phyloP scores from a whole-genome alignment of 2,888 invertebrate species.

The Spodoptera littoralis region DNA sequence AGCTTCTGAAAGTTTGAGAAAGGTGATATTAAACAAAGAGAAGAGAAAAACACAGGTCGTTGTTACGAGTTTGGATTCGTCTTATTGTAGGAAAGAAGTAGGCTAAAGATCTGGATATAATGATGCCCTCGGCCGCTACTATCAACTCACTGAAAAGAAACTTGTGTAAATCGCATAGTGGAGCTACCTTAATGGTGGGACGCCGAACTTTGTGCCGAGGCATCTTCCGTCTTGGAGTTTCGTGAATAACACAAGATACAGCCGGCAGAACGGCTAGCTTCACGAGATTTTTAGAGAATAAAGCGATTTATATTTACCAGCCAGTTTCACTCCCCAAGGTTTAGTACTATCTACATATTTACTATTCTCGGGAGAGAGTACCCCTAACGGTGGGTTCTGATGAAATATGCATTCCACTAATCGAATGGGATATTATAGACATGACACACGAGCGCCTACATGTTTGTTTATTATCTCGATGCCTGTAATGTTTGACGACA shows the following conservation, averaged over 20 bases:
- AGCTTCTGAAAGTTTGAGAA: slow-evolving; percentile 5
- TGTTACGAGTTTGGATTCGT: slow-evolving; percentile 31
- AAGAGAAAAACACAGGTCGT: slow-evolving; percentile 19
- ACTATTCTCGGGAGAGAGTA: slow-evolving; percentile 25
- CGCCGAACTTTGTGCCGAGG: slow-evolving; percentile 38
- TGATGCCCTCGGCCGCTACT: slow-evolving; percentile 31
- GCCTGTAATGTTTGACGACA: slow-evolving; percentile 8
- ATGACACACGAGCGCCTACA: slow-evolving; percentile 3
- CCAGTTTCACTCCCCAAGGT: slow-evolving; percentile 12
- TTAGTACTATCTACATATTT: slow-evolving; percentile 37
- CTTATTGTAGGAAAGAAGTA: slow-evolving; percentile 21
- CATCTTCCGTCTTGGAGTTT: slow-evolving; percentile 28
- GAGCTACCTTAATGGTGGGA: slow-evolving; percentile 37
- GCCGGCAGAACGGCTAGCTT: slow-evolving; percentile 21
- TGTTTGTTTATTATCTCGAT: slow-evolving; percentile 23
- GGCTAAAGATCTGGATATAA: slow-evolving; percentile 37
- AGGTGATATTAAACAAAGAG: slow-evolving; percentile 35
- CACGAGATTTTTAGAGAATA: slow-evolving; percentile 29
- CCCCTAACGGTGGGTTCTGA: slow-evolving; percentile 22
- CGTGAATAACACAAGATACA: slow-evolving; percentile 41
- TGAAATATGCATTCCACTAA: slow-evolving; percentile 51
- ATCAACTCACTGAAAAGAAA: slow-evolving; percentile 42
- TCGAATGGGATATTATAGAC: slow-evolving; percentile 38
- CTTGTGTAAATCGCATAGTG: slow-evolving; percentile 43
- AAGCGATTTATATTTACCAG: slow-evolving; percentile 32